Evolutionary conservation across 1,140 invertebrate species (phyloP), one percentile per base, ranked within the genome.

Genomic region (Euura lappo): DNA sequence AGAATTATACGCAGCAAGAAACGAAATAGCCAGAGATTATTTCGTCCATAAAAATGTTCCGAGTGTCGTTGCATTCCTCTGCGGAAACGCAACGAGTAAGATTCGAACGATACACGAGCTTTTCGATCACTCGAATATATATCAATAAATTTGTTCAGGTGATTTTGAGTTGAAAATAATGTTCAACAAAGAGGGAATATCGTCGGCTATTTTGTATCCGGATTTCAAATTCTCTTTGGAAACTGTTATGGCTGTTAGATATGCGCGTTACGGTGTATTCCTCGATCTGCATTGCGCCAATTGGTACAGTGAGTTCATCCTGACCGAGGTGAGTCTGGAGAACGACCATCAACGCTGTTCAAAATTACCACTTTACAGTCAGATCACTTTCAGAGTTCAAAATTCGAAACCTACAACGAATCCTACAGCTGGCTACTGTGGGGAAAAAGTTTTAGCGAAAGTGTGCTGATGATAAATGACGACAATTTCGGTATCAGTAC

Each of bases 341-440:
- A 28, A 28, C 28, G 28, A 28, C 28, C 28, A 28, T 28, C 28
- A 28, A 28, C 0, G 28, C 28, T 28, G 28, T 28, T 28, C 28
- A 28, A 28, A 28, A 28, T 28, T 28, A 28, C 28, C 28, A 28
- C 28, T 28, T 28, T 28, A 28, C 28, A 28, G 28, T 28, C 28
- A 28, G 1, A 66, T 71, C 45, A 0, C 45, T 28, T 51, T 45
- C 64, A 82, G 81, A 75, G 74, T 7, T 76, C 81, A 0, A 72
- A 70, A 4, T 71, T 75, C 65, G 69, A 78, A 45, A 75, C 80
- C 71, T 82, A 83, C 70, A 75, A 77, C 11, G 77, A 81, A 6
- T 77, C 77, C 4, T 80, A 83, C 51, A 76, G 74, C 65, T 84
- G 82, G 82, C 65, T 84, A 44, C 70, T 82, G n/a, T 3, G 83